Percentiles rank a stretch among this genome's conserved stretches.
phyloP scores from a whole-genome alignment of 2,888 invertebrate genomes.

The Epinotia bilunana region DNA sequence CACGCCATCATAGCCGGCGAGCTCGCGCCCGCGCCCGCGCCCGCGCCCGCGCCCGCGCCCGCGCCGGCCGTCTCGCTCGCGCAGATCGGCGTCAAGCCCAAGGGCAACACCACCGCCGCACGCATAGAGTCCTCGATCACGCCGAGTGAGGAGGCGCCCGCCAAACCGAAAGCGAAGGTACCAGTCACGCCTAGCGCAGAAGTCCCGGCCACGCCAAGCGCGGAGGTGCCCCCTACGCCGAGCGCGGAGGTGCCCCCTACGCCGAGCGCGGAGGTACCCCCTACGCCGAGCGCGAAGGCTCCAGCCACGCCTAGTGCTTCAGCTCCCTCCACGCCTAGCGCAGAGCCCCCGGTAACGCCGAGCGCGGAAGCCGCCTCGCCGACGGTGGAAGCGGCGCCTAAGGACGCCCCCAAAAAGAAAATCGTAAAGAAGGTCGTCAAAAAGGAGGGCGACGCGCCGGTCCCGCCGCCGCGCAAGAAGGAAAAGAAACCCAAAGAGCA shows the following conservation, averaged over 20 bases:
- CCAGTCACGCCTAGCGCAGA: constrained; percentile 40
- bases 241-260: background rate
- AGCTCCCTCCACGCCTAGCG: background rate
- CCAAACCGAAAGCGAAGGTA: constrained; percentile 19
- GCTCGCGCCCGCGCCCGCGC: constrained; percentile 68
- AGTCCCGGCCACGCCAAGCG: constrained; percentile 45
- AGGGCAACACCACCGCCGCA: constrained; percentile 70
- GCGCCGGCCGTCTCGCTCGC: constrained; percentile 78
- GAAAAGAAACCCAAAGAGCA: constrained; percentile 83
- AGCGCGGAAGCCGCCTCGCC: constrained; percentile 48
- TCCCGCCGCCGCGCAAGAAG: constrained; percentile 83
- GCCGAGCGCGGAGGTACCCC: background rate
- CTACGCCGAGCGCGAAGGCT: constrained; percentile 33
- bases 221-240: background rate
- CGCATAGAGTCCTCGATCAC: constrained; percentile 75
- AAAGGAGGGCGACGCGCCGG: constrained; percentile 79
- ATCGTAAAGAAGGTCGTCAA: constrained; percentile 81
- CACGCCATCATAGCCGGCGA: constrained; percentile 80
- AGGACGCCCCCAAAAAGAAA: constrained; percentile 72
- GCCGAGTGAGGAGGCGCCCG: constrained; percentile 44
- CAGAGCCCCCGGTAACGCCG: constrained; percentile 7
- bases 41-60: too few relatives aligned
- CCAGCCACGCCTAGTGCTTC: constrained; percentile 44
- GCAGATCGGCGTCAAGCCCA: constrained; percentile 77
- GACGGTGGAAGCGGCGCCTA: constrained; percentile 49